phyloP scores from a whole-genome alignment of 1,140 invertebrate species.

The Grapholita molesta region DNA sequence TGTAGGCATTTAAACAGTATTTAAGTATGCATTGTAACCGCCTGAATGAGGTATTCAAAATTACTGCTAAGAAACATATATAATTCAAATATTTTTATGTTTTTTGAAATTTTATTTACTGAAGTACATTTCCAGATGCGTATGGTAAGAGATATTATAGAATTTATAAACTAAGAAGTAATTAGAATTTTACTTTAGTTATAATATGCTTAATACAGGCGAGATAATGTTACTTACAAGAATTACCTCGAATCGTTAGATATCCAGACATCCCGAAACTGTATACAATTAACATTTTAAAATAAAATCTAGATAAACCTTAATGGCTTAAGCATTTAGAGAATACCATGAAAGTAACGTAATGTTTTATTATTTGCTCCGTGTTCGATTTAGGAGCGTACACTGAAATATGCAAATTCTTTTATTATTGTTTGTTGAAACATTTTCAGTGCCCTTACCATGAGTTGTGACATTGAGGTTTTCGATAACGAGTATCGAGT shows the following conservation, averaged over 20 bases:
- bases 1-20: too few species aligned
- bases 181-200: neutral
- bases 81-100: neutral
- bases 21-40: too few species aligned
- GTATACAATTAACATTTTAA: neutral
- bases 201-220: neutral
- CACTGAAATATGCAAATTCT: too few species aligned
- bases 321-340: neutral
- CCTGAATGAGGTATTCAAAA: neutral
- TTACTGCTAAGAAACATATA: neutral
- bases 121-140: neutral
- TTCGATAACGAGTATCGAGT: too few species aligned
- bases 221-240: neutral
- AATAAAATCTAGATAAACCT: neutral
- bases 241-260: neutral
- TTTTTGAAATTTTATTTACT: neutral
- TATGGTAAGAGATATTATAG: neutral
- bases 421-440: too few species aligned
- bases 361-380: too few species aligned
- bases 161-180: neutral
- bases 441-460: too few species aligned
- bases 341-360: neutral
- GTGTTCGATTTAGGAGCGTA: too few species aligned
- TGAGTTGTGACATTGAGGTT: too few species aligned
- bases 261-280: neutral